These are phyloP conservation scores for Gyrodactylus salaris DNA, from an alignment of 1,140 invertebrate species.

Conservation along the genomic window DNA sequence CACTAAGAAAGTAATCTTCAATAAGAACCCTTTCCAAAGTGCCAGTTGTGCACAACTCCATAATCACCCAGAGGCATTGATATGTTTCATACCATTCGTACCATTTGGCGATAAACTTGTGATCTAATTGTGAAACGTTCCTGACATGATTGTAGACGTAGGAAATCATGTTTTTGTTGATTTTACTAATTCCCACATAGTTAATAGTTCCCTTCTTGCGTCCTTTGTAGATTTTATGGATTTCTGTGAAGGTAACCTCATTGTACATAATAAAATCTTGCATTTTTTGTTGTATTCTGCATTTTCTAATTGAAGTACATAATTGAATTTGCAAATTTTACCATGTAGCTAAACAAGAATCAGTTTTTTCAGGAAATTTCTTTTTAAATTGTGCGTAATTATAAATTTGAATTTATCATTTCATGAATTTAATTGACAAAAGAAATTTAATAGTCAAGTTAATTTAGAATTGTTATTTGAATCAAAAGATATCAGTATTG, in stretches of 20 bases:
- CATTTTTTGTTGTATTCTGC: background rate
- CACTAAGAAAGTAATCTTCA: conserved; percentile 17
- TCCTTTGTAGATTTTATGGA: conserved; percentile 17
- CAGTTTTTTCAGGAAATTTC: too few relatives aligned
- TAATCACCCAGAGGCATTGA: conserved; percentile 20
- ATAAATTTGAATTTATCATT: too few relatives aligned
- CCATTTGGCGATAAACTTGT: conserved; percentile 18
- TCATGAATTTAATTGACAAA: too few relatives aligned
- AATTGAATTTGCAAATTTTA: too few relatives aligned
- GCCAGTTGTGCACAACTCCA: conserved; percentile 20
- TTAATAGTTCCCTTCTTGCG: conserved; percentile 19
- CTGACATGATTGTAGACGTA: conserved; percentile 20
- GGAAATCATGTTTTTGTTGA: conserved; percentile 18
- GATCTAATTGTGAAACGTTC: conserved; percentile 19
- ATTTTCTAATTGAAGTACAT: too few relatives aligned
- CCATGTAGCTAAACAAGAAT: too few relatives aligned
- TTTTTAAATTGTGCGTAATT: too few relatives aligned
- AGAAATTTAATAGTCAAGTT: too few relatives aligned
- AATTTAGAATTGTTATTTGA: too few relatives aligned
- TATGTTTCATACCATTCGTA: conserved; percentile 23
- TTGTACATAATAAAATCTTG: background rate
- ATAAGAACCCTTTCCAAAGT: conserved; percentile 16
- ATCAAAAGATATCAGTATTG: too few relatives aligned
- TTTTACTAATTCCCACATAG: conserved; percentile 20
- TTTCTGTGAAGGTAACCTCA: background rate